Evolutionary conservation across 1,140 invertebrate genomes (phyloP), one percentile per base, ranked within the genome.

Genomic region (Drosophila orena): DNA sequence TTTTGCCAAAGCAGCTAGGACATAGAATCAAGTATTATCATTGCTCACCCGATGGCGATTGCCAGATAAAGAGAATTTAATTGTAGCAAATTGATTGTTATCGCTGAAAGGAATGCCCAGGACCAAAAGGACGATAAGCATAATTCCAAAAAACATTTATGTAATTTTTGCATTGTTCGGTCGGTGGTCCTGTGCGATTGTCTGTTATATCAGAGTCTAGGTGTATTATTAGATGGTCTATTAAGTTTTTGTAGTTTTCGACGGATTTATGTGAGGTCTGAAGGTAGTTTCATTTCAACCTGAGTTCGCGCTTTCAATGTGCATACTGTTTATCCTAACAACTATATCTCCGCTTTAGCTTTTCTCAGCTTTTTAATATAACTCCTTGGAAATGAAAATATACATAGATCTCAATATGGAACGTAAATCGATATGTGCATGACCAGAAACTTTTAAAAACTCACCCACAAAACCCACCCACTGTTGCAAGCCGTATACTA

Each of bases 231-330:
- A 50, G 20, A 73, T 62, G 73, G 47, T 30, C 61, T 47, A 47
- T 84, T 83, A 83, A 70, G 79, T 83, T 84, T 83, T 77, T 79
- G 79, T 69, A 83, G 79, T 76, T 79, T 46, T 57, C 47, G 38
- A 43, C 75, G 44, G 14, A 70, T 65, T 75, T 83, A 46, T 24
- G 27, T 35, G 3, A 20, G 27, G 27, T 40, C 27, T 30, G 64
- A 34, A 30, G 24, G 50, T 15, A 20, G 30, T 38, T 72, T 69
- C 24, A 17, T 4, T 50, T n/a, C 50, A 27, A 24, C 11, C 42
- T 43, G 8, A 20, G 44, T 46, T 27, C 17, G 35, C 20, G 70
- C 70, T 73, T 73, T 73, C 49, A 72, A 55, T 62, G 57, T 71
- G 77, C 76, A 81, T 77, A 61, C 44, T 55, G 50, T 49, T 65